These are phyloP conservation scores for Ariopsis seemanni DNA, from an alignment of 2,113 vertebrate genomes.

Conservation along the genomic window DNA sequence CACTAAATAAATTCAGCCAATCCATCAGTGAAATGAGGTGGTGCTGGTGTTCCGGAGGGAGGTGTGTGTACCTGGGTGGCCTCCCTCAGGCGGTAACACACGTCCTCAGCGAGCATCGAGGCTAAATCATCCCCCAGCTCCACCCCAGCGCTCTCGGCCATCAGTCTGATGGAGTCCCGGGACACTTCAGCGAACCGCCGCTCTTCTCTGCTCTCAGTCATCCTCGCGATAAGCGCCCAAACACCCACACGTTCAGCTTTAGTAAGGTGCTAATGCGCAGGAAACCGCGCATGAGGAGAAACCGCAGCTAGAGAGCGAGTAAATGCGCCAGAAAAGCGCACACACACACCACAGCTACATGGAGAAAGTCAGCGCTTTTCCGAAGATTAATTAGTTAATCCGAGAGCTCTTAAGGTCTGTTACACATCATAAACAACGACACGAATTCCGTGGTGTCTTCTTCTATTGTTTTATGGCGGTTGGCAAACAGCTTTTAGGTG, in stretches of 20 bases:
- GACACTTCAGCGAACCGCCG: conserved; percentile 88
- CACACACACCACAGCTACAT: not conserved
- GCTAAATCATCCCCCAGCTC: conserved; percentile 86
- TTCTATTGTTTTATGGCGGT: too few species aligned
- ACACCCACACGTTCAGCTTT: not conserved
- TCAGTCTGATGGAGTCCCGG: conserved; percentile 83
- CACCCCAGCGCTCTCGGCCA: conserved; percentile 84
- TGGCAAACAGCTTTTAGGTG: too few species aligned
- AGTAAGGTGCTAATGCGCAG: not conserved
- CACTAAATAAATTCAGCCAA: too few species aligned
- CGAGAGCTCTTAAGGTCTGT: too few species aligned
- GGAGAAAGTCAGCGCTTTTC: not conserved
- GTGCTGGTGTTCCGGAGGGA: not conserved
- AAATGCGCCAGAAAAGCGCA: not conserved
- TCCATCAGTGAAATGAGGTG: not conserved
- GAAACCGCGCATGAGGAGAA: not conserved
- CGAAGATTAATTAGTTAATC: too few species aligned
- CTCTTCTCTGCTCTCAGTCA: conserved; percentile 84
- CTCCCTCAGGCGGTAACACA: conserved; percentile 88
- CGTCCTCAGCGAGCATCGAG: conserved; percentile 84
- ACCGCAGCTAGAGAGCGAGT: too few species aligned
- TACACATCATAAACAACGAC: too few species aligned
- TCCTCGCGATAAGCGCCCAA: conserved; percentile 52
- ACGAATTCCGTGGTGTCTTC: too few species aligned
- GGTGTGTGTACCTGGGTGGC: conserved; percentile 78